Evolutionary conservation across 2,888 invertebrate species (phyloP).

Genomic region (Cephus spinipes): DNA sequence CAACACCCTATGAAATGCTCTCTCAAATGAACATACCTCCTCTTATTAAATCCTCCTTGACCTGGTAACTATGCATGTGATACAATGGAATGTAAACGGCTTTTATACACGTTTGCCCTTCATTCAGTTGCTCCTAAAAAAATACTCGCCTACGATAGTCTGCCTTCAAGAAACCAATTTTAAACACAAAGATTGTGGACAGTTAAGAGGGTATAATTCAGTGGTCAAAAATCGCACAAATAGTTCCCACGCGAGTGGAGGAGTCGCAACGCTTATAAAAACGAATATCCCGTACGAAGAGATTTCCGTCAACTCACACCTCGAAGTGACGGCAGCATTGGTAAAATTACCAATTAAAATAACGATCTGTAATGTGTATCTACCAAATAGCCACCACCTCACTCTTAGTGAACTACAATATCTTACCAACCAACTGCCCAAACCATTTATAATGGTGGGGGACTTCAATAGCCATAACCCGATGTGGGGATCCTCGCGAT

Average conservation of each 20-base stretch:
- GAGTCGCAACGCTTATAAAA: conserved; percentile 27
- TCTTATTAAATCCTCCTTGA: conserved; percentile 3
- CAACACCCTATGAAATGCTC: too few species aligned
- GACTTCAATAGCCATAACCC: conserved; percentile 39
- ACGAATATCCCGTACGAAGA: conserved; percentile 20
- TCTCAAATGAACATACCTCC: not conserved
- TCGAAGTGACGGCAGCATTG: conserved; percentile 33
- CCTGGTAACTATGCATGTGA: too few species aligned
- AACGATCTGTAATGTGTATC: conserved; percentile 32
- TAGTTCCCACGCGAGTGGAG: conserved; percentile 28
- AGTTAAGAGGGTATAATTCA: conserved; percentile 19
- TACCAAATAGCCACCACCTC: conserved; percentile 24
- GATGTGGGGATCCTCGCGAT: conserved; percentile 30
- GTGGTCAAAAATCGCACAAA: conserved; percentile 21
- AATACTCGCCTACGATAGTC: conserved; percentile 18
- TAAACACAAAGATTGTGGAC: conserved; percentile 17
- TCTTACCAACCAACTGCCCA: conserved; percentile 35
- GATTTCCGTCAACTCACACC: conserved; percentile 17
- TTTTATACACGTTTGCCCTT: conserved; percentile 22
- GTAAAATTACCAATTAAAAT: conserved; percentile 20
- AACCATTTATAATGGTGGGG: conserved; percentile 36
- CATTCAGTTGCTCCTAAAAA: conserved; percentile 26
- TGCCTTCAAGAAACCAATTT: conserved; percentile 37
- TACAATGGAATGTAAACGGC: conserved; percentile 42
- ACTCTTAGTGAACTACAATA: conserved; percentile 19